These are phyloP conservation scores for Isaurus tuberculatus DNA, from an alignment of 92 coral and sea anemone genomes.

Conservation along the genomic window DNA sequence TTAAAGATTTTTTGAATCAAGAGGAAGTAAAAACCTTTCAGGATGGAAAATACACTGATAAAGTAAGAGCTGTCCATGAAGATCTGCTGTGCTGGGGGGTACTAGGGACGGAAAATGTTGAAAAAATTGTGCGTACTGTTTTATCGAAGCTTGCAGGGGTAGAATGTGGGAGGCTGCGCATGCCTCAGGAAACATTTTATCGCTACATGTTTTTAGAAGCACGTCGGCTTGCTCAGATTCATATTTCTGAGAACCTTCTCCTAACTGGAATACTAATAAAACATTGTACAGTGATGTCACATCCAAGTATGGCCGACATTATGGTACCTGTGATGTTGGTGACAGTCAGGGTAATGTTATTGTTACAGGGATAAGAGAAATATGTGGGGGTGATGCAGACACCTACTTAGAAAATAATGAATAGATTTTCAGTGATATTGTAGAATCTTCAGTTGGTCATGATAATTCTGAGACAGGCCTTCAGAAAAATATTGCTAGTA, in stretches of 20 bases:
- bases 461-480: constrained; percentile 11
- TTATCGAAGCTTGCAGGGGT: constrained; percentile 25
- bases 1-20: constrained; percentile 12
- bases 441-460: background rate
- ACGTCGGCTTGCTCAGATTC: constrained; percentile 47
- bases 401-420: constrained; percentile 4
- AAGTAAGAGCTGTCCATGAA: constrained; percentile 44
- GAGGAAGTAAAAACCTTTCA: constrained; percentile 39
- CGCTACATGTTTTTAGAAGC: no score
- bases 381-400: constrained; percentile 33
- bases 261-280: background rate
- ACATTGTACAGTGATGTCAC: constrained; percentile 49
- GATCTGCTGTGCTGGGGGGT: constrained; percentile 43
- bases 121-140: constrained; percentile 7
- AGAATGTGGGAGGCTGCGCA: constrained; percentile 31
- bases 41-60: constrained; percentile 37
- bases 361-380: constrained; percentile 40
- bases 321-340: constrained; percentile 42
- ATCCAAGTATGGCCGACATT: constrained; percentile 31
- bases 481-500: background rate
- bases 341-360: background rate
- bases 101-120: constrained; percentile 44
- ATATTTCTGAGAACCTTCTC: constrained; percentile 20
- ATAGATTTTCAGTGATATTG: constrained; percentile 30
- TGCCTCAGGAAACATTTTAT: constrained; percentile 39